phyloP scores from a whole-genome alignment of 53 echinoderm and acorn worm species.

The Arbacia lixula region DNA sequence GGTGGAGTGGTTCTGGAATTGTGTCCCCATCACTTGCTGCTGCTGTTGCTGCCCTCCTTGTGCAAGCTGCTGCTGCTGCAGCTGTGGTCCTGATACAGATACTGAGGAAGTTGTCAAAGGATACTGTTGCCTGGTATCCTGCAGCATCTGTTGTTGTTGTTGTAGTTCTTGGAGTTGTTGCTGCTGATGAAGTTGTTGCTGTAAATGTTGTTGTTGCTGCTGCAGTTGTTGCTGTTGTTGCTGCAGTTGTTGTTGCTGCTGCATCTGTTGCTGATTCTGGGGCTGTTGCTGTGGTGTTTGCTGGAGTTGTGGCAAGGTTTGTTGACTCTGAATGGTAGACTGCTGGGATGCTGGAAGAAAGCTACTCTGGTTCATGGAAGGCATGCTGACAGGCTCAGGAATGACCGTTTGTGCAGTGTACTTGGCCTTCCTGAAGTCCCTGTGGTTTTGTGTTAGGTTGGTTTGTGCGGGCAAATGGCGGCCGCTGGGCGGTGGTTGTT shows the following conservation, averaged over 20 bases:
- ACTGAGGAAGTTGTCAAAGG: constrained; percentile 37
- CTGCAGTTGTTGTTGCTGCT: not conserved
- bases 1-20: not conserved
- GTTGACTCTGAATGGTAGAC: not conserved
- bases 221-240: constrained; percentile 13
- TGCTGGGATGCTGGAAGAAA: constrained; percentile 15
- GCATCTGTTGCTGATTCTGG: not conserved
- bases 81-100: constrained; percentile 42
- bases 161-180: constrained; percentile 53
- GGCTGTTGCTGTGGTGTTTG: not conserved
- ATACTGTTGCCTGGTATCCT: not conserved
- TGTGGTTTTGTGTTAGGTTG: not conserved
- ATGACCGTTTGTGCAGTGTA: too few species aligned
- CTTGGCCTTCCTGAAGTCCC: too few species aligned
- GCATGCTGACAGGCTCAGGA: not conserved
- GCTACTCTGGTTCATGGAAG: not conserved
- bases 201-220: not conserved
- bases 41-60: constrained; percentile 23
- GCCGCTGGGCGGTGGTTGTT: not conserved
- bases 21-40: constrained; percentile 1
- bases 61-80: constrained; percentile 41
- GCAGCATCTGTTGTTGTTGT: not conserved
- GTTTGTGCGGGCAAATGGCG: not conserved
- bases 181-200: constrained; percentile 36
- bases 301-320: not conserved